phyloP scores from a whole-genome alignment of 2,888 invertebrate species.

The Galerucella nymphaeae region DNA sequence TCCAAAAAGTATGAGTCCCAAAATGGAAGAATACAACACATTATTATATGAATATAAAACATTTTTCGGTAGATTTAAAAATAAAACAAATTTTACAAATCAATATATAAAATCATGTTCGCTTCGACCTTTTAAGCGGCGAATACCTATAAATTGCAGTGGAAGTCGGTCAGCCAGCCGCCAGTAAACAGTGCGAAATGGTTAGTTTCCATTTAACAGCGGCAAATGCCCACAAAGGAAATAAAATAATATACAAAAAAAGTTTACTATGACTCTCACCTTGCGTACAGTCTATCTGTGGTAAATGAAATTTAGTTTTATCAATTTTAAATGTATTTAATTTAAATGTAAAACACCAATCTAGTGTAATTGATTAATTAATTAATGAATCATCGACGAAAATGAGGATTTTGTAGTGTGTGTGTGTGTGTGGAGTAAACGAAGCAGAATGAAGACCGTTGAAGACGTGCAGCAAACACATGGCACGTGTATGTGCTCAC shows the following conservation, averaged over 20 bases:
- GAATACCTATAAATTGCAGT: background rate
- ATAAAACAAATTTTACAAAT: no score
- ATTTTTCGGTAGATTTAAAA: no score
- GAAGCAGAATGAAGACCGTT: slow-evolving; percentile 49
- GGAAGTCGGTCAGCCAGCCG: background rate
- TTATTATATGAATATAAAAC: no score
- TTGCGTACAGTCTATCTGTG: background rate
- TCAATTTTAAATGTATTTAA: no score
- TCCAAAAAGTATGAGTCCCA: no score
- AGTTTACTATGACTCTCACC: background rate
- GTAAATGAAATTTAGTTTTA: no score
- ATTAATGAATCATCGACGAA: slow-evolving; percentile 27
- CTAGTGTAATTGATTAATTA: background rate
- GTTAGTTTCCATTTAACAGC: background rate
- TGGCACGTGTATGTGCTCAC: slow-evolving; percentile 52
- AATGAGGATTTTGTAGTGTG: slow-evolving; percentile 21
- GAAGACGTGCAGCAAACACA: slow-evolving; percentile 50
- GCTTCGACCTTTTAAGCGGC: background rate
- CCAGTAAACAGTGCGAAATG: background rate
- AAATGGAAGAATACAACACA: no score
- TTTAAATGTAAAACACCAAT: background rate
- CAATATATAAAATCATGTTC: background rate
- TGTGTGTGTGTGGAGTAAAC: slow-evolving; percentile 27
- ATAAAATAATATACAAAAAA: background rate
- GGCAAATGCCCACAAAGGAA: background rate